Evolutionary conservation across 1,140 invertebrate species (phyloP).

Genomic region (Microplitis demolitor): DNA sequence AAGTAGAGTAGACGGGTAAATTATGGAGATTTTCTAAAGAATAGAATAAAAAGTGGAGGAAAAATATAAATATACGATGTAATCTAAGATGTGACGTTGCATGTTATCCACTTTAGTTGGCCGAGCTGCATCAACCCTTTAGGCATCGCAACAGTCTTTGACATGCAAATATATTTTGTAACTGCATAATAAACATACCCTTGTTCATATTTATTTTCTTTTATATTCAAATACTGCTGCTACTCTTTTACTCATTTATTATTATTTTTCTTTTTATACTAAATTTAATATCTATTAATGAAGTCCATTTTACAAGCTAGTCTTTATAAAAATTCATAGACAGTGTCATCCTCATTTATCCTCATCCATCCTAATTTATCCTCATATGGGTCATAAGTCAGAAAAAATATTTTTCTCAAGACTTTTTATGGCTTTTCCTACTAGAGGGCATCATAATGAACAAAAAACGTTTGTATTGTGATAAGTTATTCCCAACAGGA

Average conservation of each 20-base stretch:
- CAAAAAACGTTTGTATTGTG: too few species aligned
- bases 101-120: neutral
- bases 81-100: constrained; percentile 15
- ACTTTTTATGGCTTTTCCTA: too few species aligned
- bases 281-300: too few species aligned
- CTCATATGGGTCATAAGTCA: too few species aligned
- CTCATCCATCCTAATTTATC: too few species aligned
- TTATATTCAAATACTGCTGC: neutral
- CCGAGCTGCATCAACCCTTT: neutral
- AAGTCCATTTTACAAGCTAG: too few species aligned
- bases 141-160: neutral
- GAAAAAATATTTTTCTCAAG: too few species aligned
- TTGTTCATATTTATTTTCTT: neutral
- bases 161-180: constrained; percentile 15
- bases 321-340: too few species aligned
- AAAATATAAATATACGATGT: neutral
- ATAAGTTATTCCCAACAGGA: too few species aligned
- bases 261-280: neutral
- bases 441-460: too few species aligned
- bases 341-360: too few species aligned
- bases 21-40: neutral
- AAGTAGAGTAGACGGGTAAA: neutral
- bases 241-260: neutral
- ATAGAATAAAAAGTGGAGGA: neutral
- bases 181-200: constrained; percentile 1